These are phyloP conservation scores for Lutraria lutraria DNA, from an alignment of 2,888 invertebrate genomes.

Conservation along the genomic window DNA sequence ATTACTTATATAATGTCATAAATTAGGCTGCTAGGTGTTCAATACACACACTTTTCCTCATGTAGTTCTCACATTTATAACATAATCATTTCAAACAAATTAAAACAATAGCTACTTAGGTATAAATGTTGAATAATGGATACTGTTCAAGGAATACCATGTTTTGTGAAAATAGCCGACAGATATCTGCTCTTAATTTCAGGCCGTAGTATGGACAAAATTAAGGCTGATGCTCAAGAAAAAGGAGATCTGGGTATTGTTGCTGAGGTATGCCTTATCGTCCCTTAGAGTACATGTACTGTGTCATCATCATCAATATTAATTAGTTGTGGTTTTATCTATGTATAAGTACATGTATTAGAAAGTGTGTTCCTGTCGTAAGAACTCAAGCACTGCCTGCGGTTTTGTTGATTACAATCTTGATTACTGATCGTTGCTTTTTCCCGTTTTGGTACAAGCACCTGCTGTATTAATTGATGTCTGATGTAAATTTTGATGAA, in stretches of 20 bases:
- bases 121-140: too few relatives aligned
- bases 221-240: constrained; percentile 91
- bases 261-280: constrained; percentile 90
- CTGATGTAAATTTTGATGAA: neutral
- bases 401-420: too few relatives aligned
- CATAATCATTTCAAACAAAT: too few relatives aligned
- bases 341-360: neutral
- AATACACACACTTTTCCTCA: too few relatives aligned
- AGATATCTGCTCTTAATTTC: neutral
- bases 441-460: neutral
- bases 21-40: too few relatives aligned
- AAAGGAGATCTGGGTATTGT: constrained; percentile 96
- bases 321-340: neutral
- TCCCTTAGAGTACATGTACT: neutral
- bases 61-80: too few relatives aligned
- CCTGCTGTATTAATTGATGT: neutral
- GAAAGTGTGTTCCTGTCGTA: too few relatives aligned
- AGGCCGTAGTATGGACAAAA: constrained; percentile 92
- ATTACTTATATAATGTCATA: too few relatives aligned
- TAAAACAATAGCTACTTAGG: too few relatives aligned
- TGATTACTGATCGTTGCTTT: neutral
- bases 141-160: too few relatives aligned
- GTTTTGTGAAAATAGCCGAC: too few relatives aligned
- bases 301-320: neutral
- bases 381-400: too few relatives aligned